Conservation (phyloP, 2,797 vertebrate genomes). For the Agapornis canus region DNA sequence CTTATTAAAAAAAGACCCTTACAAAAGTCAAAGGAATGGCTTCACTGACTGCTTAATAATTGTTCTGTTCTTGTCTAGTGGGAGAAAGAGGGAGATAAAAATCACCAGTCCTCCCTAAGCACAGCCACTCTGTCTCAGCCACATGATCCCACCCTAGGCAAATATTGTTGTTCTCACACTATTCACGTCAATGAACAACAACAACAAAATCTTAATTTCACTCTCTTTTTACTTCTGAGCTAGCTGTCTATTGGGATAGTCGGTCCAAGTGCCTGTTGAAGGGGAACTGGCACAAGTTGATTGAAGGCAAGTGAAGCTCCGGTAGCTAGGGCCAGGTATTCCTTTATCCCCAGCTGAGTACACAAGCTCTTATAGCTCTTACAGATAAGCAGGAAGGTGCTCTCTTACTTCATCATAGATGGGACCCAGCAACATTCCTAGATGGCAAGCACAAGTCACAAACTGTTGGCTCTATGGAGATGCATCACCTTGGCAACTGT, state of each 20-base stretch:
- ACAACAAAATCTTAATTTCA: background rate
- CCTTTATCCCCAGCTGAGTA: background rate
- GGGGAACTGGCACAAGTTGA: background rate
- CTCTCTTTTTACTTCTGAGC: background rate
- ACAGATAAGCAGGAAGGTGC: background rate
- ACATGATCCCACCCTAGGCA: background rate
- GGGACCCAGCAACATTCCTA: background rate
- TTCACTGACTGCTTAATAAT: background rate
- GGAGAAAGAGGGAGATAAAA: background rate
- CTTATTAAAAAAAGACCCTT: background rate
- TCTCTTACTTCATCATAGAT: background rate
- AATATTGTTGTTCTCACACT: background rate
- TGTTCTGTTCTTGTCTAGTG: background rate
- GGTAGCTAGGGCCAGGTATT: background rate
- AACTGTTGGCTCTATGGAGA: background rate
- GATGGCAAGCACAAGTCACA: background rate
- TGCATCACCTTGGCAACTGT: background rate
- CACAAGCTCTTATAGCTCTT: background rate
- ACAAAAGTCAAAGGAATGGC: background rate
- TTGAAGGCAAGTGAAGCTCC: background rate
- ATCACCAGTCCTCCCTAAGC: background rate
- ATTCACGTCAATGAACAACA: background rate
- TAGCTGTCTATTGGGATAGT: background rate
- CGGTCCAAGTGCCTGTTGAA: background rate
- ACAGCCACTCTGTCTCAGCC: background rate